These are phyloP conservation scores for Hermaeophaga mercurialis DNA, from an alignment of 2,888 invertebrate genomes.

Conservation along the genomic window DNA sequence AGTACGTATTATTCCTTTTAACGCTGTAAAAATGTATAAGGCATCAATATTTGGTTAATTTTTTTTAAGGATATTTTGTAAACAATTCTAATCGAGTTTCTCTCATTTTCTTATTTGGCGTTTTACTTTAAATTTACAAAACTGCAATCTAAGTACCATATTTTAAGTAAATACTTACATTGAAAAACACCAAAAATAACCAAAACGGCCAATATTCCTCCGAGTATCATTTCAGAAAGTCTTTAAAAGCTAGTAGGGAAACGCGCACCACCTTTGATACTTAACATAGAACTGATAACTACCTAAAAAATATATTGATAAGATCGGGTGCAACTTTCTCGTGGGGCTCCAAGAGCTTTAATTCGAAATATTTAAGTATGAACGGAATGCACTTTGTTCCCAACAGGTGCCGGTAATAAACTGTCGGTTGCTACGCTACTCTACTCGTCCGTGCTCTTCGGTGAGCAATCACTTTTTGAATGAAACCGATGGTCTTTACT, in stretches of 20 bases:
- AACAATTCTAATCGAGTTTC: too few relatives aligned
- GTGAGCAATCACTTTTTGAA: conserved; percentile 39
- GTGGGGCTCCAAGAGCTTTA: conserved; percentile 29
- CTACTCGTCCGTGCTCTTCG: conserved; percentile 35
- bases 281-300: conserved; percentile 3
- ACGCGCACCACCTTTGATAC: conserved; percentile 1
- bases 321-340: conserved; percentile 22
- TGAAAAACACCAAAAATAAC: conserved; percentile 3
- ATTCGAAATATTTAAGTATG: conserved; percentile 22
- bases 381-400: conserved; percentile 22
- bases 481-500: conserved; percentile 39
- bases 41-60: too few relatives aligned
- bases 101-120: too few relatives aligned
- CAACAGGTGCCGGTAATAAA: conserved; percentile 30
- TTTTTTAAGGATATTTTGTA: too few relatives aligned
- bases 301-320: conserved; percentile 14
- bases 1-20: too few relatives aligned
- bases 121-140: too few relatives aligned
- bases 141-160: too few relatives aligned
- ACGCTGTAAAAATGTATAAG: too few relatives aligned
- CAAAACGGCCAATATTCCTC: neutral
- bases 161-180: conserved; percentile 20
- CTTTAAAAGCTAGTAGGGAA: neutral
- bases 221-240: conserved; percentile 5
- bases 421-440: neutral